Evolutionary conservation across 2,113 vertebrate genomes (phyloP).

Genomic region (Hipposideros armiger): DNA sequence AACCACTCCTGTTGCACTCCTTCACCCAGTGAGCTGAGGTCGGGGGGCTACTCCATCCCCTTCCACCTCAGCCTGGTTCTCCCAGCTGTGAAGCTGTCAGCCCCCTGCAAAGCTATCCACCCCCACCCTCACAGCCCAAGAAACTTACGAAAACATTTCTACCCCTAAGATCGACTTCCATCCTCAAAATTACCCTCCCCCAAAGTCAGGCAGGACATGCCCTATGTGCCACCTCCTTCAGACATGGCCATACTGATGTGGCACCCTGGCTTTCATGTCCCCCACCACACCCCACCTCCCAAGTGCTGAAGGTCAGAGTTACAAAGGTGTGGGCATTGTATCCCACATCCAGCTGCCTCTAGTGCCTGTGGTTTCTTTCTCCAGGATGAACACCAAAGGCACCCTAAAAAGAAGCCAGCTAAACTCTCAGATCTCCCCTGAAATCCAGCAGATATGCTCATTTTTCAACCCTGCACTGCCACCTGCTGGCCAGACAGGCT

Average conservation of each 20-base stretch:
- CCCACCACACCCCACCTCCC: not conserved
- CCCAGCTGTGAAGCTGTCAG: not conserved
- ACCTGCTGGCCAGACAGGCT: conserved; percentile 35
- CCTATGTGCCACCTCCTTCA: not conserved
- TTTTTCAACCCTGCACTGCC: conserved; percentile 25
- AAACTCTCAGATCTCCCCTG: rapidly evolving
- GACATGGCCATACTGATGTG: not conserved
- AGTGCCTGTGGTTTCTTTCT: not conserved
- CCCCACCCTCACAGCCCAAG: not conserved
- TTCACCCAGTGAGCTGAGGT: not conserved
- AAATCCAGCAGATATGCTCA: rapidly evolving
- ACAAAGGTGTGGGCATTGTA: rapidly evolving
- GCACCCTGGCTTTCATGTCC: not conserved
- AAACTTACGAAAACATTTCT: not conserved
- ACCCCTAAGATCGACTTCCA: not conserved
- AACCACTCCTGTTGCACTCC: not conserved
- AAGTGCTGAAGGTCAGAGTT: not conserved
- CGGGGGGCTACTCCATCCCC: not conserved
- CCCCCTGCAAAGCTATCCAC: rapidly evolving
- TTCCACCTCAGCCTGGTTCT: not conserved
- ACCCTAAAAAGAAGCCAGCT: not conserved
- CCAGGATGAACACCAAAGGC: not conserved
- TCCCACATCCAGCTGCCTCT: not conserved
- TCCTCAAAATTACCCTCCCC: not conserved
- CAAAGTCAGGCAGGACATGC: not conserved